Evolutionary conservation across 2,888 invertebrate species (phyloP).

Genomic region (Stenoptilia bipunctidactyla): DNA sequence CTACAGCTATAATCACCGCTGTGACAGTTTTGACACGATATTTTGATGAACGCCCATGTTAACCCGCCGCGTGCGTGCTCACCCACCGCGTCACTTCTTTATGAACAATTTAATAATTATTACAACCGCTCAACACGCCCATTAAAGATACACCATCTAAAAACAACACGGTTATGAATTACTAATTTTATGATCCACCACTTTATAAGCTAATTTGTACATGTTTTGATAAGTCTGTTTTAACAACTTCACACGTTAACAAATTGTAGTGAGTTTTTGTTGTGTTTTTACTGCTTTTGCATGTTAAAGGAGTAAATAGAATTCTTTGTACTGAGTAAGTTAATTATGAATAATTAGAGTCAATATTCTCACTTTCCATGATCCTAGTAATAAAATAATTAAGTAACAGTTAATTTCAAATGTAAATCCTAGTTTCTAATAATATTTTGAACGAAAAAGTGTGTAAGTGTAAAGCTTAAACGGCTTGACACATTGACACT

Average conservation of each 20-base stretch:
- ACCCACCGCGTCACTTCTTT: slow-evolving; percentile 41
- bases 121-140: slow-evolving; percentile 33
- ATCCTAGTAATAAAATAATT: too few relatives aligned
- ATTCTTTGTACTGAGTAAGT: too few relatives aligned
- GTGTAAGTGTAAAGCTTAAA: too few relatives aligned
- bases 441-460: too few relatives aligned
- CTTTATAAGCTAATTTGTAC: slow-evolving; percentile 48
- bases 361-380: too few relatives aligned
- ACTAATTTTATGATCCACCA: slow-evolving; percentile 48
- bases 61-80: slow-evolving; percentile 23
- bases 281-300: too few relatives aligned
- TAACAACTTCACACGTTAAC: slow-evolving; percentile 40
- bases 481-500: too few relatives aligned
- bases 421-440: too few relatives aligned
- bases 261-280: too few relatives aligned
- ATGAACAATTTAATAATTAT: slow-evolving; percentile 61
- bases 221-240: slow-evolving; percentile 37
- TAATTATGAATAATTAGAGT: too few relatives aligned
- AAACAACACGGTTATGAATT: slow-evolving; percentile 50
- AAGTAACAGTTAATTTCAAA: too few relatives aligned
- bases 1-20: not conserved
- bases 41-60: slow-evolving; percentile 4
- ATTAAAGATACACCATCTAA: slow-evolving; percentile 54
- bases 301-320: too few relatives aligned
- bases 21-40: slow-evolving; percentile 11